Base-by-base conservation (phyloP, 2,797 vertebrate genomes). In the Sternotherus odoratus region DNA sequence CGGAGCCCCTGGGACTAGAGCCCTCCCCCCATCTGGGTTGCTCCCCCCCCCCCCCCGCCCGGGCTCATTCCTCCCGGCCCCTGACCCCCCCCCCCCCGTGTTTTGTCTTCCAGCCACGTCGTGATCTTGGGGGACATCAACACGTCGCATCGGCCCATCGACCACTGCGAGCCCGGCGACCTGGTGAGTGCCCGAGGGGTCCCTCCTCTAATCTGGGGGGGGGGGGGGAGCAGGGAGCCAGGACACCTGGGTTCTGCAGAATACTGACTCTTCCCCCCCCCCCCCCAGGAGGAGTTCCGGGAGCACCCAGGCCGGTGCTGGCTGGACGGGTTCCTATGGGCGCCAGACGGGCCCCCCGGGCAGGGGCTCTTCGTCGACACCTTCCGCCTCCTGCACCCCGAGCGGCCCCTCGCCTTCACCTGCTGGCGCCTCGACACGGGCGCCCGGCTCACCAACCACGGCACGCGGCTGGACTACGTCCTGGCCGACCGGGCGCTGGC, bases 61-160 rank as follows among this genome's bases (percentile, higher is more conserved):
- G n/a, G 17, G 19, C 19, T 69, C 10, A 21, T 36, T 33, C 6
- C 15, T 33, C 57, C 28, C 8, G 33, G 17, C 33, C 19, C 16
- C 10, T 69, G 19, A 12, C 36, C 39, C 24, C 5, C 24, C 4
- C n/a, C n/a, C 5, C 39, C 23, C 39, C 16, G 8, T 6, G 33
- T 74, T 43, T 46, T 43, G 13, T 90, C 95, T 94, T 96, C 83
- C 94, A 99, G 99, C 90, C 98, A 98, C 77, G 99, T 99, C 84
- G 98, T 99, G 78, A 97, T 99, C 95, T 96, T 99, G 95, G 99
- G 99, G 66, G 99, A 99, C 81, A 95, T 99, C 78, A 99, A 99
- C 90, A 99, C 98, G n/a, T 99, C 99, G 74, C 99, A 99, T 80
- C 97, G 96, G 63, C 98, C 95, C 53, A 98, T 99, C 90, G 99